Conservation (phyloP, 2,113 vertebrate species). For the human region DNA sequence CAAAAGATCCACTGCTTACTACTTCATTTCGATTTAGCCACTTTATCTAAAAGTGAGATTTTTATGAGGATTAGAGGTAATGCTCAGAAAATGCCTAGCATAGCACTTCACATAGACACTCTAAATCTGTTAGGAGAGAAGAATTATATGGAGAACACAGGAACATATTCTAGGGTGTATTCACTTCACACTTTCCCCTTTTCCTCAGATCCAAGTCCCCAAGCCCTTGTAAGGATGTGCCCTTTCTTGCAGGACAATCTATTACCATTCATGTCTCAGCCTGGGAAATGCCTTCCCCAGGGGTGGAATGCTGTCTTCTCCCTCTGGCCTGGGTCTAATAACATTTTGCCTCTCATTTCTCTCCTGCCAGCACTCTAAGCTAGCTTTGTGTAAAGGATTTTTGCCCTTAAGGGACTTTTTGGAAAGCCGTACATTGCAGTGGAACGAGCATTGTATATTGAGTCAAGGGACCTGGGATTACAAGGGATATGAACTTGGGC, state of each 20-base stretch:
- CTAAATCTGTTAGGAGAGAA: not conserved
- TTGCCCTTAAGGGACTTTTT: not conserved
- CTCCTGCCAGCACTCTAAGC: not conserved
- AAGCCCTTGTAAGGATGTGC: not conserved
- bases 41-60: slow-evolving; percentile 23
- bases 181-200: not conserved
- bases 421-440: not conserved
- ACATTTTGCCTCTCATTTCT: not conserved
- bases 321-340: not conserved
- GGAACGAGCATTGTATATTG: not conserved
- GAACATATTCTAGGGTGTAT: not conserved
- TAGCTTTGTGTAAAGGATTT: slow-evolving; percentile 16
- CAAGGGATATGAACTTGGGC: not conserved
- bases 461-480: not conserved
- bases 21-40: not conserved
- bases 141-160: not conserved
- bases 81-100: not conserved
- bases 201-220: not conserved
- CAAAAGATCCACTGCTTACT: not conserved
- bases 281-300: not conserved
- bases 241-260: not conserved
- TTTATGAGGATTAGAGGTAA: slow-evolving; percentile 2
- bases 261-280: not conserved
- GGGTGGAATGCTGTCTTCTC: not conserved
- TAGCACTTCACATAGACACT: not conserved